phyloP scores from a whole-genome alignment of 2,797 vertebrate species.

The Dromococcyx pavoninus region DNA sequence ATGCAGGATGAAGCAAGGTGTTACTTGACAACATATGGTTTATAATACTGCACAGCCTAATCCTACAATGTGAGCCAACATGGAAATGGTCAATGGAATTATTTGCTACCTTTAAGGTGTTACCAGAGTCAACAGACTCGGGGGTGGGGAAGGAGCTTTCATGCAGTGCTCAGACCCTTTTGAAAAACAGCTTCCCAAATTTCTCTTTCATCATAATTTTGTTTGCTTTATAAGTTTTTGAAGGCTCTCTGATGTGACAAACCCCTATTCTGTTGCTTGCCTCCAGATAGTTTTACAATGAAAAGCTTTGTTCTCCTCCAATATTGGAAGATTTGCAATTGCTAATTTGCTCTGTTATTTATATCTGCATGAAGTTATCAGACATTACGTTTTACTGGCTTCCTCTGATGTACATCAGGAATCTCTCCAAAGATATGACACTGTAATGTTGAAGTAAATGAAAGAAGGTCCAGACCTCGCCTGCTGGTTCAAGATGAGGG shows the following conservation, averaged over 20 bases:
- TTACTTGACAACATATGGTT: background rate
- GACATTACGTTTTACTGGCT: slow-evolving; percentile 3
- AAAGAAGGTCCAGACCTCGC: background rate
- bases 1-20: background rate
- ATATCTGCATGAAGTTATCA: slow-evolving; percentile 22
- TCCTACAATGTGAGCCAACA: background rate
- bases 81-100: background rate
- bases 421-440: background rate
- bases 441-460: background rate
- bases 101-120: background rate
- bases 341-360: background rate
- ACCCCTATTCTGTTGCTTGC: background rate
- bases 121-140: background rate
- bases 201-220: slow-evolving; percentile 22
- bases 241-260: slow-evolving; percentile 5
- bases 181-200: background rate
- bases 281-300: background rate
- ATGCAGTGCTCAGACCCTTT: background rate
- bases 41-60: background rate
- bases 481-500: background rate
- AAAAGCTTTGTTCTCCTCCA: slow-evolving; percentile 29
- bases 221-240: background rate
- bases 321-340: background rate
- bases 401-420: background rate
- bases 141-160: background rate